Base-by-base conservation (phyloP, 2,113 vertebrate species). In the Anthoscopus minutus region DNA sequence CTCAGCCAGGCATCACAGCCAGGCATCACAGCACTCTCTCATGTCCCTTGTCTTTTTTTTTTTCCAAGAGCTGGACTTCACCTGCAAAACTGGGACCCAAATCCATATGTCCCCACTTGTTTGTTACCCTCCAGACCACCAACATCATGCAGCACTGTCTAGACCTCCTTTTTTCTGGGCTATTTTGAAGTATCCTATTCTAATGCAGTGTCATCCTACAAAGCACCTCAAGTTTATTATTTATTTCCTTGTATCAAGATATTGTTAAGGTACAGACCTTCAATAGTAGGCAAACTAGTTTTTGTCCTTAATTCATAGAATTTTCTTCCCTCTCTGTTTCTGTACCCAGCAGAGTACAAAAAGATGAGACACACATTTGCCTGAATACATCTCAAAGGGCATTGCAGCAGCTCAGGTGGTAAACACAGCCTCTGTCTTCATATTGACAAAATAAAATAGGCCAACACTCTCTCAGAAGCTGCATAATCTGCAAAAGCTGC, bases 391-490 rank as follows among this genome's bases (percentile, higher is more conserved):
- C 86, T 86, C 76, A 25, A 56, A 84, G 61, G 65, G 31, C 57
- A 44, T 11, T 85, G 87, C 74, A 58, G 84, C 64, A 92, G 77
- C 61, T 91, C 0, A 1, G 40, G 15, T 89, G 57, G 70, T 89
- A 94, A 94, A 91, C 81, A 84, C 57, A 61, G 81, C 45, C 67
- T 92, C 82, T 94, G 3, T 57, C 70, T 92, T 79, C 40, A 48
- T 85, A 72, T 50, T 76, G 87, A 92, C 84, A 76, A 89, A 93
- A 91, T 30, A 85, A 93, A 94, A 82, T 47, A 94, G 94, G 87
- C 71, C 81, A 89, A 30, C 17, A 6, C 15, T 90, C 50, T 35
- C 51, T 85, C 66, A 42, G 78, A 91, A 89, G 84, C 81, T 66
- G 70, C 81, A 62, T 91, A 94, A 89, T 81, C 88, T 89, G 60